Evolutionary conservation across 2,888 invertebrate species (phyloP).

Genomic region (Plebejus melissa): DNA sequence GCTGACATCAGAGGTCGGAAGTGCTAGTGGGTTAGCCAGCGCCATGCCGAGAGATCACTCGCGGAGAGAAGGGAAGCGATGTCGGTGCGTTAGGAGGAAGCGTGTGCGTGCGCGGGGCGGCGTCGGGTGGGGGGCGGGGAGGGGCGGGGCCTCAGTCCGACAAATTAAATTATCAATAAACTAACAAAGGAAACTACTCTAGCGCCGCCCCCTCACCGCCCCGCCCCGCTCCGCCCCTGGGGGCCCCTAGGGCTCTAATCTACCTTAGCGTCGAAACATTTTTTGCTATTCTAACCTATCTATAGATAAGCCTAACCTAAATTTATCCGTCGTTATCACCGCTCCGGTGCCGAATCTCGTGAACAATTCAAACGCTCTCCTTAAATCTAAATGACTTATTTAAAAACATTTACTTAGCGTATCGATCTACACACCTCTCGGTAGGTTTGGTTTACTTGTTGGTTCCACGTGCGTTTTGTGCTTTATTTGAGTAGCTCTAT

Average conservation of each 20-base stretch:
- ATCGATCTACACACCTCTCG: constrained; percentile 56
- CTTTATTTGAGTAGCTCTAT: constrained; percentile 48
- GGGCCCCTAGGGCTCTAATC: constrained; percentile 66
- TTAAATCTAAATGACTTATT: constrained; percentile 71
- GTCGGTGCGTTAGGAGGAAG: constrained; percentile 33
- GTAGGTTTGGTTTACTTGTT: constrained; percentile 66
- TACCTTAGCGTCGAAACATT: constrained; percentile 76
- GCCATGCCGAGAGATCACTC: constrained; percentile 42
- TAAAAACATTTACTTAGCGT: constrained; percentile 74
- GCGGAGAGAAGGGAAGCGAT: constrained; percentile 34
- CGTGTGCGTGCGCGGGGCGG: constrained; percentile 22
- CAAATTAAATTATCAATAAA: constrained; percentile 78
- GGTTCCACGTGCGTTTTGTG: constrained; percentile 68
- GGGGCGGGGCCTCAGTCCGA: constrained; percentile 67
- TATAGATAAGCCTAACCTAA: constrained; percentile 70
- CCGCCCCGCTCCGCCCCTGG: constrained; percentile 37
- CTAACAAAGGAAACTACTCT: constrained; percentile 76
- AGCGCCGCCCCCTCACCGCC: constrained; percentile 55
- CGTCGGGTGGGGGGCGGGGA: constrained; percentile 31
- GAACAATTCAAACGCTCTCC: constrained; percentile 66
- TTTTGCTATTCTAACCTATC: constrained; percentile 75
- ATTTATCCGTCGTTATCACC: constrained; percentile 65
- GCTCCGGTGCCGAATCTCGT: constrained; percentile 58
- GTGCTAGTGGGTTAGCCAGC: constrained; percentile 46
- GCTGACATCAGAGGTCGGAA: constrained; percentile 28